Base-by-base conservation (phyloP, 1,140 invertebrate species). In the Camponotus vicinus region DNA sequence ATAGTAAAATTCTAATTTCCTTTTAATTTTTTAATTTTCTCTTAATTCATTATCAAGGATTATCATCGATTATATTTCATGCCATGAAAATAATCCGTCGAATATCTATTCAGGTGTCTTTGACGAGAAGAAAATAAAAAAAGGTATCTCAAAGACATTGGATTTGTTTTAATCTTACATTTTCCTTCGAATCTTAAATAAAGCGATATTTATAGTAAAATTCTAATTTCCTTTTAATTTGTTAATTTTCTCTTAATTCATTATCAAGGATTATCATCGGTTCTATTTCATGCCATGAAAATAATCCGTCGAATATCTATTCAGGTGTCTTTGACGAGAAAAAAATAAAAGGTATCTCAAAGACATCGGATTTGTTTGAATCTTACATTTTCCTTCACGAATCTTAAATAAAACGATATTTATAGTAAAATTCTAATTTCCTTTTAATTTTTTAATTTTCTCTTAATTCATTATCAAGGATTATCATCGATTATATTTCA, bases 241-340 rank as follows among this genome's bases (percentile, higher is more conserved):
- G 0, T 27, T 27, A 27, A 27, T 27, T 27, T 27, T 27, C 27
- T 27, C 27, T 1, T 27, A 27, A 27, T 27, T 27, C 27, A 27
- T 27, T 27, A 27, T 27, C 27, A 27, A 27, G 27, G 27, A 27
- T 27, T 27, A 27, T 27, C 27, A 27, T 27, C 1, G 37, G 45
- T 59, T 59, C n/a, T 71, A 82, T 71, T 80, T 70, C 55, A 21
- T 13, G 15, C 52, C 21, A n/a, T 21, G 37, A 27, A 37, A 73
- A 73, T 80, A 82, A 45, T 42, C n/a, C 21, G 21, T 82, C 79
- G 15, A 57, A 73, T 80, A 27, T 27, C 1, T 40, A 21, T 59
- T 59, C 67, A 45, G 27, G 6, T 32, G 55, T 73, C n/a, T n/a
- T n/a, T 42, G 32, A 18, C 37, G 64, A n/a, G 64, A 13, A 0